Conservation (phyloP, 1,140 invertebrate species). For the Zaprionus kolodkinae region DNA sequence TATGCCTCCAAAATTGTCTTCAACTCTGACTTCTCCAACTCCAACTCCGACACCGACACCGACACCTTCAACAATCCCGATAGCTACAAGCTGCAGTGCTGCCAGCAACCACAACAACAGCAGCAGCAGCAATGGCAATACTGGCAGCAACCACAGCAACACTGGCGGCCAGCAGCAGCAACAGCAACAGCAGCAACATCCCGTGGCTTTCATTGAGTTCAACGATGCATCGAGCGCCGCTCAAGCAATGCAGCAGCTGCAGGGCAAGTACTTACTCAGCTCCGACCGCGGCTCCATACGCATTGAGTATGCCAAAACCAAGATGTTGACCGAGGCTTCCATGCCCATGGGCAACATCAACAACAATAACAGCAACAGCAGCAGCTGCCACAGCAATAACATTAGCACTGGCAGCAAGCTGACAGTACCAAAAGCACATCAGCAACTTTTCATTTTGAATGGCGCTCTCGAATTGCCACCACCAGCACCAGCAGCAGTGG, state of each 20-base stretch:
- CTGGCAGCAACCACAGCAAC: constrained; percentile 24
- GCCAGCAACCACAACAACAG: constrained; percentile 43
- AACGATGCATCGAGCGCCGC: constrained; percentile 95
- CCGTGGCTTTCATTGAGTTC: constrained; percentile 99
- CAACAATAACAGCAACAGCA: constrained; percentile 22
- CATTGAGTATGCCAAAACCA: constrained; percentile 99
- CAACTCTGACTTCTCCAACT: constrained; percentile 46
- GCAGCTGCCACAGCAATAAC: constrained; percentile 40
- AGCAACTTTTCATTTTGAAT: constrained; percentile 67
- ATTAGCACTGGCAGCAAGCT: constrained; percentile 15
- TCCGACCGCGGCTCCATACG: constrained; percentile 97
- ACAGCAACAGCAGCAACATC: constrained; percentile 63
- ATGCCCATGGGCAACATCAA: constrained; percentile 46
- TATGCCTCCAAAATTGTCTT: constrained; percentile 81
- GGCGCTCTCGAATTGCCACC: constrained; percentile 46
- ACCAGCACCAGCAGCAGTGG: constrained; percentile 22
- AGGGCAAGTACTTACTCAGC: constrained; percentile 96
- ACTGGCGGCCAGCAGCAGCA: constrained; percentile 47
- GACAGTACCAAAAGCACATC: constrained; percentile 30
- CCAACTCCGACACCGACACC: constrained; percentile 39
- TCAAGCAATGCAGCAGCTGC: constrained; percentile 95
- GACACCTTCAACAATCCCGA: constrained; percentile 32
- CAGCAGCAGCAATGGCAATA: constrained; percentile 16
- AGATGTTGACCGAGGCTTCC: constrained; percentile 88
- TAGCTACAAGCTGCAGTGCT: constrained; percentile 26